Evolutionary conservation across 2,113 vertebrate species (phyloP).

Genomic region (Cebidichthys violaceus): DNA sequence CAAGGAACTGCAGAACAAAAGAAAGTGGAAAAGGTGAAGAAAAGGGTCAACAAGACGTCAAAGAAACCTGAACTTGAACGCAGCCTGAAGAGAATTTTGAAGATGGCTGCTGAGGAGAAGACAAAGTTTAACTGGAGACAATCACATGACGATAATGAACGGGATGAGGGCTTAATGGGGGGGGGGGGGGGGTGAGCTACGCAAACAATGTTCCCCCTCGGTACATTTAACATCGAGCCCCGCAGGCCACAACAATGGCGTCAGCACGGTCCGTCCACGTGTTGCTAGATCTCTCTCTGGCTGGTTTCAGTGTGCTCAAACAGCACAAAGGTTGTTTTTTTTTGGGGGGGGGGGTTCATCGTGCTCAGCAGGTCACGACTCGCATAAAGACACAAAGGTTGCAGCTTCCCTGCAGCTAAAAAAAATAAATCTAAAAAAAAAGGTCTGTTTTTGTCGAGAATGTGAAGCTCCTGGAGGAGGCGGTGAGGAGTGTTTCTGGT

Average conservation of each 20-base stretch:
- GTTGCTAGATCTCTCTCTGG: constrained; percentile 84
- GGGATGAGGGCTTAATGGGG: background rate
- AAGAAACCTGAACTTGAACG: background rate
- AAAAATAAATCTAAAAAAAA: background rate
- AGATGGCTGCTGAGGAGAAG: background rate
- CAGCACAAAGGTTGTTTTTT: constrained; percentile 70
- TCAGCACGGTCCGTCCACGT: constrained; percentile 64
- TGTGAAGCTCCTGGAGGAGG: constrained; percentile 39
- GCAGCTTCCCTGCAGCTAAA: background rate
- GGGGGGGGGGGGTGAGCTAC: background rate
- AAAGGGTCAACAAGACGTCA: background rate
- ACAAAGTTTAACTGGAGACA: background rate
- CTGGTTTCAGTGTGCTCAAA: constrained; percentile 61
- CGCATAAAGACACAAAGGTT: constrained; percentile 53
- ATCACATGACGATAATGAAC: constrained; percentile 35
- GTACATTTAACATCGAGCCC: constrained; percentile 72
- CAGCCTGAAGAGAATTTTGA: background rate
- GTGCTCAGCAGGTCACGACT: constrained; percentile 72
- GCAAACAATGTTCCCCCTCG: constrained; percentile 69
- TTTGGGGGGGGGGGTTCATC: too few relatives aligned
- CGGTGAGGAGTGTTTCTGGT: constrained; percentile 60
- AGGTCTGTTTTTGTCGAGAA: constrained; percentile 6
- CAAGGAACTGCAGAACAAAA: background rate
- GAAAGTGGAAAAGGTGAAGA: background rate
- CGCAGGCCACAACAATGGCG: constrained; percentile 74